These are phyloP conservation scores for Myotis pilosus DNA, from an alignment of 2,797 vertebrate genomes.

Conservation along the genomic window DNA sequence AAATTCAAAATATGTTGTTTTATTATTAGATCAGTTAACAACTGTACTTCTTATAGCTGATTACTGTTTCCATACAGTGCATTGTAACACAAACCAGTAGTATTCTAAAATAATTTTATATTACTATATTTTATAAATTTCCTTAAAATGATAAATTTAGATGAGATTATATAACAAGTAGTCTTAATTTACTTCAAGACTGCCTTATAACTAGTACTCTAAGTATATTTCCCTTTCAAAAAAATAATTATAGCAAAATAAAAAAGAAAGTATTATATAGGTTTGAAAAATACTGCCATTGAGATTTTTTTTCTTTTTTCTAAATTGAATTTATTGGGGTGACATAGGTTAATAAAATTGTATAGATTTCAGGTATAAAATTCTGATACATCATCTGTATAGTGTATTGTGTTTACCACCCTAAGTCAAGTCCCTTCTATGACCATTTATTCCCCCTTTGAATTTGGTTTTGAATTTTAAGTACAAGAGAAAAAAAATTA, in stretches of 20 bases:
- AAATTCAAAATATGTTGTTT: background rate
- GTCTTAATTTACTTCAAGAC: background rate
- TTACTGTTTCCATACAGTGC: background rate
- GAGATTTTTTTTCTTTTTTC: background rate
- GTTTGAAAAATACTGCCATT: background rate
- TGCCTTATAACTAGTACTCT: background rate
- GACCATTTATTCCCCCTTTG: background rate
- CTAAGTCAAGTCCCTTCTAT: background rate
- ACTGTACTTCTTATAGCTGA: background rate
- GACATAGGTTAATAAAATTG: background rate
- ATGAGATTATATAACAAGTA: background rate
- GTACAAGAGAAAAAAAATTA: background rate
- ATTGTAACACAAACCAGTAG: background rate
- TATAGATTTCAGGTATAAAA: background rate
- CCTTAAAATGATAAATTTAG: conserved; percentile 9
- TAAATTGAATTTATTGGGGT: background rate
- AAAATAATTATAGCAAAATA: background rate
- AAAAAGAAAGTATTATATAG: background rate
- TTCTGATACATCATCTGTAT: background rate
- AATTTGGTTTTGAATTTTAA: conserved; percentile 36
- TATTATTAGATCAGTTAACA: background rate
- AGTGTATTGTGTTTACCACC: background rate
- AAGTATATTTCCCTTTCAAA: background rate
- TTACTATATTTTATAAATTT: background rate
- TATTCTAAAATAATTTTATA: background rate